Conservation (phyloP, 2,797 vertebrate genomes). For the Pantherophis vulpinus region DNA sequence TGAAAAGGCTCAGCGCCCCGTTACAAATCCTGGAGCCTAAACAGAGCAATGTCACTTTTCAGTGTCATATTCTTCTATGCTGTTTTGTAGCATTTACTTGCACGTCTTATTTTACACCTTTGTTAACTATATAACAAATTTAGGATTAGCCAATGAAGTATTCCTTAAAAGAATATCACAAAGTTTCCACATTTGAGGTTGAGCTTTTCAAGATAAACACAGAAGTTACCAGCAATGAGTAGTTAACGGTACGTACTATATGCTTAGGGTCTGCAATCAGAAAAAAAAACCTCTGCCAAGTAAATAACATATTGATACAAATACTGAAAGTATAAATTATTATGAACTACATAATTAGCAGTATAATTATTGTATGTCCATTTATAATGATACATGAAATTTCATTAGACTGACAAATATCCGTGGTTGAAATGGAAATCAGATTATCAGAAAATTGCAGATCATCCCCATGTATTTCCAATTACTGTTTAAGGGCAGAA, state of each 20-base stretch:
- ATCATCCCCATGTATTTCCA: neutral
- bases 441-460: neutral
- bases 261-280: neutral
- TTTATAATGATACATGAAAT: neutral
- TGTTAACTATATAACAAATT: neutral
- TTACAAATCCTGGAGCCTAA: neutral
- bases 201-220: neutral
- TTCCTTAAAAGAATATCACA: neutral
- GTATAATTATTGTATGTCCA: neutral
- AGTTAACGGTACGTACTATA: neutral
- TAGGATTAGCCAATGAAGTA: neutral
- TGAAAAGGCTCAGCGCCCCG: neutral
- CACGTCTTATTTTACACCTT: neutral
- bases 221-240: neutral
- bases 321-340: neutral
- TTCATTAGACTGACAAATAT: neutral
- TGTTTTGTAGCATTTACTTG: neutral
- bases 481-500: neutral
- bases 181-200: neutral
- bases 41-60: neutral
- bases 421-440: neutral
- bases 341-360: neutral
- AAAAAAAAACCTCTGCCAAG: neutral
- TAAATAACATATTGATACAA: neutral
- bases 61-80: neutral